Percentiles rank a stretch among this genome's conserved stretches.
phyloP scores from a whole-genome alignment of 1,140 invertebrate species.

The Sitodiplosis mosellana region DNA sequence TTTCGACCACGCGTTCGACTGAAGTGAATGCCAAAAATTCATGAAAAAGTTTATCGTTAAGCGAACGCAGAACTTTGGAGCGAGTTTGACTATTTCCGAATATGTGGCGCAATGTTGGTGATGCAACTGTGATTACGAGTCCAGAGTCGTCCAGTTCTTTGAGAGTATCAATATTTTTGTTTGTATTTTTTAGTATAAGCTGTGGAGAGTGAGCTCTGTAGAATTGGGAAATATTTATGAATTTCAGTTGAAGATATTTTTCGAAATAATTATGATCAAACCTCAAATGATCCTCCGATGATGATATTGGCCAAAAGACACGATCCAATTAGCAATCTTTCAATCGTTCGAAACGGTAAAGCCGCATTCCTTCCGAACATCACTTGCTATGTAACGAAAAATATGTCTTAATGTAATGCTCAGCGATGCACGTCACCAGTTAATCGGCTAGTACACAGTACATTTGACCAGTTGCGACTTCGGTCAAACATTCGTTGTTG shows the following conservation, averaged over 20 bases:
- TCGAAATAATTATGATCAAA: not conserved
- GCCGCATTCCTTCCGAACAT: not conserved
- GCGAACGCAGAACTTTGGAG: slow-evolving; percentile 6
- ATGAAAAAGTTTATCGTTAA: slow-evolving; percentile 10
- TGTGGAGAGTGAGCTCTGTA: slow-evolving; percentile 12
- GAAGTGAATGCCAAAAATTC: not conserved
- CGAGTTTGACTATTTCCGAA: slow-evolving; percentile 13
- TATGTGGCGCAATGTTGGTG: slow-evolving; percentile 12
- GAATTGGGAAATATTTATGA: not conserved
- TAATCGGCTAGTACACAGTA: too few relatives aligned
- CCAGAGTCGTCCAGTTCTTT: slow-evolving; percentile 20
- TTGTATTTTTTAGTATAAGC: slow-evolving; percentile 16
- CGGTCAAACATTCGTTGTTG: too few relatives aligned
- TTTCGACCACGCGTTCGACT: slow-evolving; percentile 7
- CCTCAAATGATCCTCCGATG: slow-evolving; percentile 12
- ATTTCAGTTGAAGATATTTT: not conserved
- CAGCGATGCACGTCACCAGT: too few relatives aligned
- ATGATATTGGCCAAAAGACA: slow-evolving; percentile 20
- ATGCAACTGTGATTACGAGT: slow-evolving; percentile 12
- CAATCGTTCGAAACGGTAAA: not conserved
- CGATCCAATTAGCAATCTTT: slow-evolving; percentile 16
- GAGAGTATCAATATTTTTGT: slow-evolving; percentile 22
- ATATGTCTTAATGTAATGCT: too few relatives aligned
- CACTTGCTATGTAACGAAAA: not conserved
- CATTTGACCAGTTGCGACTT: too few relatives aligned